These are phyloP conservation scores for Polypedilum pembai DNA, from an alignment of 1,140 invertebrate species.

Conservation along the genomic window DNA sequence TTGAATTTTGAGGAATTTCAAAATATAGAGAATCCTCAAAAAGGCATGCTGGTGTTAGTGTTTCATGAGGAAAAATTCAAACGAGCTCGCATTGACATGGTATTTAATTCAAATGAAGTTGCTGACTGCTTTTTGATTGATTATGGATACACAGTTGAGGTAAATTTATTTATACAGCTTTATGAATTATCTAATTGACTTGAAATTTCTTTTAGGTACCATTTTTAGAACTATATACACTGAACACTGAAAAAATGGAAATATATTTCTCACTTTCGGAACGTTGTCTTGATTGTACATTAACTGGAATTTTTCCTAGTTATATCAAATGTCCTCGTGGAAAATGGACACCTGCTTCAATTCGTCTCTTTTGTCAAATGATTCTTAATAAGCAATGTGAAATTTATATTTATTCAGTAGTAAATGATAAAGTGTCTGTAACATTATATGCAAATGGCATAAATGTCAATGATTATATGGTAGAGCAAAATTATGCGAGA, in stretches of 20 bases:
- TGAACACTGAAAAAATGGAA: neutral
- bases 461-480: neutral
- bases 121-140: neutral
- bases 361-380: conserved; percentile 23
- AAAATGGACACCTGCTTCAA: conserved; percentile 54
- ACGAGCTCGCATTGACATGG: neutral
- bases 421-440: neutral
- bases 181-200: too few relatives aligned
- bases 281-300: conserved; percentile 62
- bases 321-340: conserved; percentile 47
- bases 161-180: too few relatives aligned
- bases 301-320: conserved; percentile 60
- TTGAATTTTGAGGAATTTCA: neutral
- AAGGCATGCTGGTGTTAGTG: neutral
- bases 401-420: neutral
- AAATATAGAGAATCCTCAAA: neutral
- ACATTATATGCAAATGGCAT: neutral
- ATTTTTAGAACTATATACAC: neutral
- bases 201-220: neutral
- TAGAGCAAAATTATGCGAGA: neutral
- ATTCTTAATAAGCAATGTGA: neutral
- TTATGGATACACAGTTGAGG: neutral
- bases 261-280: conserved; percentile 39
- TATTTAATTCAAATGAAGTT: neutral
- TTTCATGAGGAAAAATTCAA: neutral